Base-by-base conservation (phyloP, 2,797 vertebrate species). In the Enteromius argenteus region DNA sequence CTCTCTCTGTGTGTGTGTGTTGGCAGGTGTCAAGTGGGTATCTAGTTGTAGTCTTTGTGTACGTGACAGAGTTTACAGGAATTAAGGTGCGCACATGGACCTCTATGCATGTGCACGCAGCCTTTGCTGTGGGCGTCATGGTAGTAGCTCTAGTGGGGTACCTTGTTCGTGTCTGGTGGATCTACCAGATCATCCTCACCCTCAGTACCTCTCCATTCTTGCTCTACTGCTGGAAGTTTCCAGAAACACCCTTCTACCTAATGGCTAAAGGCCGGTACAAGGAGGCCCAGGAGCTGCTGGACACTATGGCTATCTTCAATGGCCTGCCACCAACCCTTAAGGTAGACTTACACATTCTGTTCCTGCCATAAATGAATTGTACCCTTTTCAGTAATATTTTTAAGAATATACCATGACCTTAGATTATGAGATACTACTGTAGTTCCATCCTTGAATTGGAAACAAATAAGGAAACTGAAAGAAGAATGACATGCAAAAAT, bases 241-340 rank as follows among this genome's bases (percentile, higher is more conserved):
- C 97, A 0, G 97, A 99, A 93, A 98, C 97, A 0, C 97, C 97
- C 3, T 97, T 98, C 89, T 99, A 97, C 94, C 94, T 99, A 78
- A 92, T 99, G 74, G 96, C 97, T 67, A 96, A 96, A 89, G 95
- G 95, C 74, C 95, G 87, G 56, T 92, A 95, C 0, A 88, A 93
- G 90, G 97, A 98, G 13, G 91, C 96, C 10, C 97, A 99, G 91
- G 86, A 89, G 68, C 90, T 97, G 80, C 89, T 99, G 69, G 93
- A 97, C 60, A 69, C 6, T 10, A 98, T 99, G 5, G 96, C 97
- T 72, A 90, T 77, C 75, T 94, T 96, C 94, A 98, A 99, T 62
- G 93, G 96, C 82, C 84, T 95, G 0, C 90, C 92, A 53, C 88
- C 91, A 87, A 90, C 88, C 39, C 92, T 96, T 89, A 96, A 94